Evolutionary conservation across 2,797 vertebrate species (phyloP).

Genomic region (Siniperca scherzeri): DNA sequence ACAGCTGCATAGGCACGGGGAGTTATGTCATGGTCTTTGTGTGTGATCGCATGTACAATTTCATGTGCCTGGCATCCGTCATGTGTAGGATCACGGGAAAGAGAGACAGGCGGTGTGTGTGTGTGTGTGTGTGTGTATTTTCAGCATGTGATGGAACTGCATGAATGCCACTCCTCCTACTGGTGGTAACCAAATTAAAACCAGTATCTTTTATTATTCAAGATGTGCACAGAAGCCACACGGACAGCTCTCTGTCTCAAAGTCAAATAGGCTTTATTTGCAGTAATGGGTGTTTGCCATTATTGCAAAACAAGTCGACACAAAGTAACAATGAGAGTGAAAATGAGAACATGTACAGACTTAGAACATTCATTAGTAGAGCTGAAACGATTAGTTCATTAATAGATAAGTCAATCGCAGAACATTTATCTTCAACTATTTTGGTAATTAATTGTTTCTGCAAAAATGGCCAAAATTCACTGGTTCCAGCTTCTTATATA

Average conservation of each 20-base stretch:
- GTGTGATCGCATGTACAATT: conserved; percentile 29
- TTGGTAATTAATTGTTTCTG: neutral
- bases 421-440: neutral
- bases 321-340: neutral
- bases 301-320: neutral
- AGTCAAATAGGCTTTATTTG: neutral
- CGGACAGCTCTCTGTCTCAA: neutral
- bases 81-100: neutral
- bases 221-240: neutral
- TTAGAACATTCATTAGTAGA: neutral
- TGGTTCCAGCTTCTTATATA: neutral
- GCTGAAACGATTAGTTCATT: neutral
- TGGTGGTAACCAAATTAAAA: conserved; percentile 4
- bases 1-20: neutral
- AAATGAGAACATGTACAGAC: neutral
- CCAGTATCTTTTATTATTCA: neutral
- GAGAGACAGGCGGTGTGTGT: neutral
- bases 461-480: fast-evolving
- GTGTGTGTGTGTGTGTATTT: conserved; percentile 4
- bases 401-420: neutral
- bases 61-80: conserved; percentile 10
- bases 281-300: neutral
- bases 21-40: conserved; percentile 32
- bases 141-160: neutral
- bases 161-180: conserved; percentile 18